Evolutionary conservation across 2,797 vertebrate genomes (phyloP).

Genomic region (Thalassophryne amazonica): DNA sequence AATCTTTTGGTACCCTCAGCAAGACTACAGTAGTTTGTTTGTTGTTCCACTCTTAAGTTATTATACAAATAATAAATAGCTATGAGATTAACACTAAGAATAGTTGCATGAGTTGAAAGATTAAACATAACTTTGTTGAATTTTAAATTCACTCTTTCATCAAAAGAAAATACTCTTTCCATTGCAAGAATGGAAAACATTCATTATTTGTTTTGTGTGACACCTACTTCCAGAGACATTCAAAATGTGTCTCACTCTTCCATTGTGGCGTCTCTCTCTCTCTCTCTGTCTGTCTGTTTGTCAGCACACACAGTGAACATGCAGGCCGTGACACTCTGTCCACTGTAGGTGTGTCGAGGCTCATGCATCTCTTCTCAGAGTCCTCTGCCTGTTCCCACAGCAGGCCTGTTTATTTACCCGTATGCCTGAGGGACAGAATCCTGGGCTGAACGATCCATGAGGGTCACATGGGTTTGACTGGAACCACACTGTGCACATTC

Average conservation of each 20-base stretch:
- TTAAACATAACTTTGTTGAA: no score
- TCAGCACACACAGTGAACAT: conserved; percentile 39
- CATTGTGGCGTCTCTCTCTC: conserved; percentile 19
- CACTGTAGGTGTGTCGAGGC: conserved; percentile 31
- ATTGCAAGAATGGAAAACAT: no score
- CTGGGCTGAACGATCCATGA: conserved; percentile 6
- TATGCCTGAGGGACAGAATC: conserved; percentile 46
- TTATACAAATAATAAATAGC: no score
- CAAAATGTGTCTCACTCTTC: conserved; percentile 28
- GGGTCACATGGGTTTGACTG: conserved; percentile 20
- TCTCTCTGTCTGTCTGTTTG: conserved; percentile 20
- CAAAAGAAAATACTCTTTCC: no score
- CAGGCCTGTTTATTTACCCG: conserved; percentile 68
- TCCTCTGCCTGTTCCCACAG: conserved; percentile 55
- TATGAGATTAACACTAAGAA: no score
- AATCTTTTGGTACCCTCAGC: no score
- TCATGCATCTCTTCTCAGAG: conserved; percentile 32
- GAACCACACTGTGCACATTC: conserved; percentile 1
- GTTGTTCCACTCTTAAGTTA: no score
- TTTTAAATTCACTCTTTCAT: no score
- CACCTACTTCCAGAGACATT: no score
- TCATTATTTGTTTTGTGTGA: no score
- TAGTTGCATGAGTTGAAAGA: no score
- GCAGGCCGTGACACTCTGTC: conserved; percentile 37
- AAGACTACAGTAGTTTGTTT: no score